Evolutionary conservation across 2,888 invertebrate species (phyloP).

Genomic region (Platypus cylindrus): DNA sequence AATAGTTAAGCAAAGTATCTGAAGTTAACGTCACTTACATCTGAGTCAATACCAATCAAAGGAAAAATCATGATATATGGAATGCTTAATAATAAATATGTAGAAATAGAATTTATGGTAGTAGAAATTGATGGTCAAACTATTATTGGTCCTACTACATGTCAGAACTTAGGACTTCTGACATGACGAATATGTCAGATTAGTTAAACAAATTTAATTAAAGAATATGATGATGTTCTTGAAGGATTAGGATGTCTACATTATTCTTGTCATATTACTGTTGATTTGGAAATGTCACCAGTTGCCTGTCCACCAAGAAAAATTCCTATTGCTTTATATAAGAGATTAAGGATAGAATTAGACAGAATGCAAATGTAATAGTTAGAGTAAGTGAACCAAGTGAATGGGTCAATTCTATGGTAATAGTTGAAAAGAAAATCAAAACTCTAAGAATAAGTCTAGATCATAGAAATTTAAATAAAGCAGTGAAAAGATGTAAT

Average conservation of each 20-base stretch:
- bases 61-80: neutral
- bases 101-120: constrained; percentile 2
- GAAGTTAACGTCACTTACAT: too few species aligned
- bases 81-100: neutral
- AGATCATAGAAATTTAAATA: too few species aligned
- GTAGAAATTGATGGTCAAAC: constrained; percentile 3
- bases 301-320: constrained; percentile 3
- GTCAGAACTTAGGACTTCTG: constrained; percentile 1
- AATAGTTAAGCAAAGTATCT: too few species aligned
- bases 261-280: neutral
- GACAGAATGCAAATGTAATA: constrained; percentile 4
- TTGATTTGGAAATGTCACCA: neutral
- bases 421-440: constrained; percentile 3
- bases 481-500: too few species aligned
- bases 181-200: neutral
- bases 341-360: constrained; percentile 1
- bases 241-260: too few species aligned
- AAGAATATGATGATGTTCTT: neutral
- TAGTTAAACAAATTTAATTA: neutral
- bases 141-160: constrained; percentile 6
- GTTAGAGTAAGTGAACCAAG: neutral
- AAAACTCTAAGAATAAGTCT: too few species aligned
- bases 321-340: constrained; percentile 3
- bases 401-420: constrained; percentile 3
- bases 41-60: constrained; percentile 1